phyloP scores from a whole-genome alignment of 2,888 invertebrate genomes.

The Heliconius erato region DNA sequence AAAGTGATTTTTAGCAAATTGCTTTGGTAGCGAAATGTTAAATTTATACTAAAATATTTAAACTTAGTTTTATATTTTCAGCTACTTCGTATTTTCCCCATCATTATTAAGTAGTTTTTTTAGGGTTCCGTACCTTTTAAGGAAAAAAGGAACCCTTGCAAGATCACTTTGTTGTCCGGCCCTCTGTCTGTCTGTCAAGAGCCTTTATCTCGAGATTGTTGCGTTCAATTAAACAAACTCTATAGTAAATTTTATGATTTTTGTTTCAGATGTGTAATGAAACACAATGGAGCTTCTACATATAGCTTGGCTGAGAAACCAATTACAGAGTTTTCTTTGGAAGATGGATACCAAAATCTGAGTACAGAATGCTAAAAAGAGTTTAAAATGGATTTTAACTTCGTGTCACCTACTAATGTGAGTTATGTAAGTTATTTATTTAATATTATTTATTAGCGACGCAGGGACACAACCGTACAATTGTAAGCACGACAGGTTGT shows the following conservation, averaged over 20 bases:
- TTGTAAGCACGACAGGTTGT: too few species aligned
- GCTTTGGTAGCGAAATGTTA: neutral
- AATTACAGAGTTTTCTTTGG: slow-evolving; percentile 68
- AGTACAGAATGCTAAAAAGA: slow-evolving; percentile 58
- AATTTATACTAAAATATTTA: neutral
- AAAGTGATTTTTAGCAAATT: neutral
- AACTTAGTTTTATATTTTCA: neutral
- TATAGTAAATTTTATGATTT: neutral
- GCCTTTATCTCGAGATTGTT: too few species aligned
- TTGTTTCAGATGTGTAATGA: slow-evolving; percentile 77
- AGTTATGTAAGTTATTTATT: slow-evolving; percentile 56
- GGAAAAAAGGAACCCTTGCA: too few species aligned
- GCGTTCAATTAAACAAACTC: too few species aligned
- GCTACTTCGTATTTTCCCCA: neutral
- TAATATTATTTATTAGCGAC: neutral
- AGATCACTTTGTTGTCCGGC: too few species aligned
- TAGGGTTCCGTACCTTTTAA: too few species aligned
- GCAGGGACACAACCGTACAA: too few species aligned
- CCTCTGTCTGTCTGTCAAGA: too few species aligned
- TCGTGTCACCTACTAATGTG: slow-evolving; percentile 77
- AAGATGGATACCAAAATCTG: slow-evolving; percentile 80
- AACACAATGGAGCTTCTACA: slow-evolving; percentile 71
- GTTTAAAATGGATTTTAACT: slow-evolving; percentile 78
- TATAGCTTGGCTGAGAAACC: slow-evolving; percentile 65
- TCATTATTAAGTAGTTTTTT: neutral